Conservation (phyloP, 2,113 vertebrate species). For the Opisthocomus hoazin region DNA sequence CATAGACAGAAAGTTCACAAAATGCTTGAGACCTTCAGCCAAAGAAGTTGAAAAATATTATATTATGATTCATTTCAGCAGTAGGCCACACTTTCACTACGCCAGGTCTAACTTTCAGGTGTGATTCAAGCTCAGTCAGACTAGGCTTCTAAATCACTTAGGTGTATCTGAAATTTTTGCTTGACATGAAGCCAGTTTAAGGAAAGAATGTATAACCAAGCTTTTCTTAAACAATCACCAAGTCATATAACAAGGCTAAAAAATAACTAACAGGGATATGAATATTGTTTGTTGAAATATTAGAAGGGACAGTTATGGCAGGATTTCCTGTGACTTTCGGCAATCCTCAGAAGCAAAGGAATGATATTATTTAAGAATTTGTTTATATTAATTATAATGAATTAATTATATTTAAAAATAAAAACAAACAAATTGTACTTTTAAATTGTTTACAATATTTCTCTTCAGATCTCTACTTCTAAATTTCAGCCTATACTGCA, state of each 20-base stretch:
- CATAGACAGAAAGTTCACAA: neutral
- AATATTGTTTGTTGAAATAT: neutral
- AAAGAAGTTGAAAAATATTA: neutral
- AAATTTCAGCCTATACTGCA: neutral
- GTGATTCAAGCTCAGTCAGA: neutral
- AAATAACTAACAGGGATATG: neutral
- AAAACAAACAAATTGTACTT: no score
- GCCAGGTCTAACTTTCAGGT: neutral
- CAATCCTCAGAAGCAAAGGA: neutral
- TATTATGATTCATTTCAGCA: neutral
- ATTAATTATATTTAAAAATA: no score
- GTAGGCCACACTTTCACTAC: neutral
- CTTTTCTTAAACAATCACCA: neutral
- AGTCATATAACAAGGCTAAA: neutral
- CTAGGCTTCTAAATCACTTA: neutral
- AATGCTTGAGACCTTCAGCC: neutral
- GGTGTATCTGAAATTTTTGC: neutral
- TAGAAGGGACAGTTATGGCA: neutral
- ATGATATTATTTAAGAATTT: neutral
- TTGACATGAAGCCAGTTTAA: neutral
- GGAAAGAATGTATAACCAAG: neutral
- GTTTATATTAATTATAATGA: no score
- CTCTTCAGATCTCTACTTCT: neutral
- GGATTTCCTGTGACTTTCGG: neutral
- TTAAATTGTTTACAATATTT: neutral